A percentile compares a stretch with the other conserved stretches of the same genome.
phyloP scores from a whole-genome alignment of 2,888 invertebrate species.

The Cheilosia impressa region DNA sequence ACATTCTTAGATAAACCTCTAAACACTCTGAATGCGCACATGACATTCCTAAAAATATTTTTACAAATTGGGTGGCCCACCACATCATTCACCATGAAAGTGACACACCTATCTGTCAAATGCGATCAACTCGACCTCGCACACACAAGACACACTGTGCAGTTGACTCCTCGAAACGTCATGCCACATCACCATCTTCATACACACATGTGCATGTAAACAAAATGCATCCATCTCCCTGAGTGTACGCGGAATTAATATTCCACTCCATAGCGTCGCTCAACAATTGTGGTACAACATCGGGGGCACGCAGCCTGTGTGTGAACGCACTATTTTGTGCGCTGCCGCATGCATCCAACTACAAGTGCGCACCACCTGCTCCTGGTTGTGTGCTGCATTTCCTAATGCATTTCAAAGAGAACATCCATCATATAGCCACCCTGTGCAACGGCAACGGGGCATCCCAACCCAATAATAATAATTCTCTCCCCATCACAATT shows the following conservation, averaged over 20 bases:
- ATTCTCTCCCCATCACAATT: constrained; percentile 66
- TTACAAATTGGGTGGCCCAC: constrained; percentile 71
- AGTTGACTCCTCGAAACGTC: constrained; percentile 24
- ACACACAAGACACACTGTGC: constrained; percentile 9
- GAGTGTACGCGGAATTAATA: constrained; percentile 44
- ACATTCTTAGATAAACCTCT: constrained; percentile 4
- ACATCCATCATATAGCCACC: constrained; percentile 72
- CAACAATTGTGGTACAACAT: constrained; percentile 48
- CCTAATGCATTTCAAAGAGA: constrained; percentile 72
- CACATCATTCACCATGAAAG: constrained; percentile 69
- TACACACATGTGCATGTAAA: constrained; percentile 28
- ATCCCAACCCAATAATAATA: constrained; percentile 65
- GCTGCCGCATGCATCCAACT: constrained; percentile 47
- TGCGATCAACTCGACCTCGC: constrained; percentile 34
- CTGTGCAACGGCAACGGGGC: constrained; percentile 12
- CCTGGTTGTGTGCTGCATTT: constrained; percentile 18
- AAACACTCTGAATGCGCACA: constrained; percentile 17
- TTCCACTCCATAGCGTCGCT: constrained; percentile 29
- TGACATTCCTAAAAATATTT: constrained; percentile 9
- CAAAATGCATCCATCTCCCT: constrained; percentile 42
- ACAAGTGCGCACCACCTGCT: constrained; percentile 74
- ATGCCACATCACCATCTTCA: constrained; percentile 30
- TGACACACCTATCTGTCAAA: constrained; percentile 75
- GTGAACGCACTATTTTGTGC: constrained; percentile 44
- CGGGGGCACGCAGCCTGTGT: constrained; percentile 36